phyloP scores from a whole-genome alignment of 1,140 invertebrate species.

The Caenorhabditis tropicalis region DNA sequence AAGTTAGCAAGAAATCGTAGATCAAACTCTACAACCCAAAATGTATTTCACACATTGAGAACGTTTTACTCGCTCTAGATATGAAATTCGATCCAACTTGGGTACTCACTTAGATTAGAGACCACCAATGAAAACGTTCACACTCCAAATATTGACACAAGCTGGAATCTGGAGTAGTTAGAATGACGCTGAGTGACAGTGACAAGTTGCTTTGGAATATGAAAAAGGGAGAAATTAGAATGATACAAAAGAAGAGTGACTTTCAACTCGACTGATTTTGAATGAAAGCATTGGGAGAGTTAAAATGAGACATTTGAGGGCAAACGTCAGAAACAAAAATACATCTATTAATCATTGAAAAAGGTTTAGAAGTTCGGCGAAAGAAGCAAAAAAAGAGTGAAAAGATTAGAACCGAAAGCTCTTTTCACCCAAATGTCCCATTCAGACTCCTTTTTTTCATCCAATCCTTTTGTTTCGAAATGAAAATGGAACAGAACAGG shows the following conservation, averaged over 20 bases:
- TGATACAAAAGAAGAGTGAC: not conserved
- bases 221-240: not conserved
- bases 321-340: constrained; percentile 11
- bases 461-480: not conserved
- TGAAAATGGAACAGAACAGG: constrained; percentile 18
- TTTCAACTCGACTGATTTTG: not conserved
- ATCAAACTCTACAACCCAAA: not conserved
- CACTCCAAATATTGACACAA: not conserved
- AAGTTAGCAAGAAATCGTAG: too few relatives aligned
- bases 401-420: not conserved
- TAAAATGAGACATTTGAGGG: constrained; percentile 20
- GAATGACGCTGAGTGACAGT: constrained; percentile 6
- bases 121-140: constrained; percentile 4
- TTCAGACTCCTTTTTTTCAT: not conserved
- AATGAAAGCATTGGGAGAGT: not conserved
- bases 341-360: constrained; percentile 40
- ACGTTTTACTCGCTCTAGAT: not conserved
- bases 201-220: not conserved
- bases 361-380: constrained; percentile 30
- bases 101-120: constrained; percentile 32
- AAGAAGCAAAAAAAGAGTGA: not conserved
- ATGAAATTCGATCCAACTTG: constrained; percentile 29
- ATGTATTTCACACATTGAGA: not conserved
- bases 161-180: not conserved
- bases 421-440: not conserved